Evolutionary conservation across 1,140 invertebrate species (phyloP).

Genomic region (Eriocheir sinensis): DNA sequence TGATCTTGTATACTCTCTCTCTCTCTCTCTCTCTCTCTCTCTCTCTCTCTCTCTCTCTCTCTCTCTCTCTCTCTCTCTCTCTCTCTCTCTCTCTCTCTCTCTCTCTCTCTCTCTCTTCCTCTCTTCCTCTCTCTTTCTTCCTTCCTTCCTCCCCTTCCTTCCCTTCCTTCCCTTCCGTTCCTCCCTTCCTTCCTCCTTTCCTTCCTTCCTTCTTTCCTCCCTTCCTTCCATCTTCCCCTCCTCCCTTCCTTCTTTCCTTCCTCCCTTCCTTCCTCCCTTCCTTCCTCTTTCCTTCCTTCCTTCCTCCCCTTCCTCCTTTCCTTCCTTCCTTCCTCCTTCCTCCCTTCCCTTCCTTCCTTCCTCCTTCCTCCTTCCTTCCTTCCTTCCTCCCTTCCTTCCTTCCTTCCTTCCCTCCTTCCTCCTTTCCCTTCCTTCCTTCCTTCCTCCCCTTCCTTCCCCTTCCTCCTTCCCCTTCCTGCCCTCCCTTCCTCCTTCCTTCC

Average conservation of each 20-base stretch:
- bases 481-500: not conserved
- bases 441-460: not conserved
- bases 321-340: not conserved
- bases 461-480: not conserved
- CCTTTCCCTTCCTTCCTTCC: not conserved
- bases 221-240: too few species aligned
- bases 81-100: not conserved
- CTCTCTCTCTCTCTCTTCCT: not conserved
- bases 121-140: not conserved
- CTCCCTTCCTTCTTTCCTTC: too few species aligned
- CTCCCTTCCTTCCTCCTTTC: not conserved
- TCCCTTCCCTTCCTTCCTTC: not conserved
- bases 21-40: not conserved
- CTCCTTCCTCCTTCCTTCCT: not conserved
- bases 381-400: not conserved
- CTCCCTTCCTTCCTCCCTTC: too few species aligned
- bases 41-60: not conserved
- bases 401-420: not conserved
- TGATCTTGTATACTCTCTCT: not conserved
- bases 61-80: too few species aligned
- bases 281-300: not conserved
- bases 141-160: too few species aligned
- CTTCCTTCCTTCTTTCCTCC: too few species aligned
- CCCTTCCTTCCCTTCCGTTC: too few species aligned
- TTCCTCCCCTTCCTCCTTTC: not conserved